Percentiles rank a stretch among this genome's conserved stretches.
phyloP scores from a whole-genome alignment of 1,140 invertebrate genomes.

The Drosophila carrolli region DNA sequence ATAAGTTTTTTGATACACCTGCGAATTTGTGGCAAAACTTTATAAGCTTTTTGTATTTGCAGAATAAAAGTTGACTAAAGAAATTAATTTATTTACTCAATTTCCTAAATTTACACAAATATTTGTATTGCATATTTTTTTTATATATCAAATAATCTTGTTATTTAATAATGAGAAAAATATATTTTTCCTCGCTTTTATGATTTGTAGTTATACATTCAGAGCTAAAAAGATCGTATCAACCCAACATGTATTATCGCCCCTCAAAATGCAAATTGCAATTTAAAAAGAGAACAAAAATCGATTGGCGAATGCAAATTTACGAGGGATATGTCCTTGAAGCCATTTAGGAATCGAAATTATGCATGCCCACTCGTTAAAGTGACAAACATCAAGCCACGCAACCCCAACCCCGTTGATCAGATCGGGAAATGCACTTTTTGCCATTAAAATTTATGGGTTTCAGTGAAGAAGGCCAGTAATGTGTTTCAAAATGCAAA shows the following conservation, averaged over 20 bases:
- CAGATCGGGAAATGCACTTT: slow-evolving; percentile 59
- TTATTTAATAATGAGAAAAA: neutral
- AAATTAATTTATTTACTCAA: no score
- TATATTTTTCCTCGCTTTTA: no score
- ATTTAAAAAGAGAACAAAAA: slow-evolving; percentile 53
- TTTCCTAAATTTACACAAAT: no score
- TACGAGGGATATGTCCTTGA: slow-evolving; percentile 59
- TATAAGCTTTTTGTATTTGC: neutral
- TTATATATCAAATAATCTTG: no score
- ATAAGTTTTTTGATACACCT: slow-evolving; percentile 2
- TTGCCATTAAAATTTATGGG: slow-evolving; percentile 81
- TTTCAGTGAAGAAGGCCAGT: slow-evolving; percentile 6
- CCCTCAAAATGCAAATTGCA: slow-evolving; percentile 48
- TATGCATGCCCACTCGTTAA: slow-evolving; percentile 80
- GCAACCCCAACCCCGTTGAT: slow-evolving; percentile 4
- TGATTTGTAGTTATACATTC: neutral
- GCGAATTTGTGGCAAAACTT: neutral
- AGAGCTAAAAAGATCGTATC: neutral
- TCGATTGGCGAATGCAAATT: slow-evolving; percentile 45
- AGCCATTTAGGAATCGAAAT: slow-evolving; percentile 73
- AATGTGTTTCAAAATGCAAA: slow-evolving; percentile 53
- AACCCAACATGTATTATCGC: slow-evolving; percentile 4
- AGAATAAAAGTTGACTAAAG: no score
- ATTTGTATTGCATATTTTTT: no score
- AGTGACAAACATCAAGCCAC: slow-evolving; percentile 53